A percentile compares a stretch with the other conserved stretches of the same genome.
These are phyloP conservation scores for Chlorocebus sabaeus DNA, from an alignment of 2,113 vertebrate genomes.

Conservation along the genomic window DNA sequence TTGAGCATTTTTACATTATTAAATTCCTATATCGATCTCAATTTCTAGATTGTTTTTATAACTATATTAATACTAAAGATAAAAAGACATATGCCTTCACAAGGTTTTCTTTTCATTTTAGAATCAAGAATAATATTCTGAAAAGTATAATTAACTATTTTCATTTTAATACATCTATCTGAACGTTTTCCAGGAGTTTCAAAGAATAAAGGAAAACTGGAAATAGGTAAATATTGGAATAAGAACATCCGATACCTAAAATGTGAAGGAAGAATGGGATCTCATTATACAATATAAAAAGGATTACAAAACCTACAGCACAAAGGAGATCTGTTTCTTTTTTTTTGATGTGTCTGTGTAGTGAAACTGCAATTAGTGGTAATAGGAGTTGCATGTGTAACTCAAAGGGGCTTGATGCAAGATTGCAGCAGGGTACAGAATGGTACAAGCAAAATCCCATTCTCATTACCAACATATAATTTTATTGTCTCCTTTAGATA, in stretches of 20 bases:
- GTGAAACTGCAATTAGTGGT: constrained; percentile 28
- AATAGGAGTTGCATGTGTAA: constrained; percentile 16
- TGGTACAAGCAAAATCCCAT: background rate
- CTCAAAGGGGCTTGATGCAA: constrained; percentile 25
- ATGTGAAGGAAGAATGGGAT: constrained; percentile 34
- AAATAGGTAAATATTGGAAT: constrained; percentile 49
- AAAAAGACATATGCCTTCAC: background rate
- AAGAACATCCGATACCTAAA: constrained; percentile 19
- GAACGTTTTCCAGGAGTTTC: background rate
- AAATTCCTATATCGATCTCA: background rate
- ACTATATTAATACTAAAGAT: background rate
- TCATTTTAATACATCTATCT: background rate
- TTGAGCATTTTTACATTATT: background rate
- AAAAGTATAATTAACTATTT: background rate
- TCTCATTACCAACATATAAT: constrained; percentile 53
- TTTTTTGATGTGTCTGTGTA: constrained; percentile 19
- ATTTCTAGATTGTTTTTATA: background rate
- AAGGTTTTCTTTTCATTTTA: background rate
- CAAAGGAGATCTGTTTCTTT: constrained; percentile 43
- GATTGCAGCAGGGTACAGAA: constrained; percentile 17
- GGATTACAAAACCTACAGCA: constrained; percentile 2
- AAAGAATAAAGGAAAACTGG: background rate
- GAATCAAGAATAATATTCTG: background rate
- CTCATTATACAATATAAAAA: constrained; percentile 35
- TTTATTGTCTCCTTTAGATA: constrained; percentile 57